Evolutionary conservation across 2,888 invertebrate genomes (phyloP), one percentile per base, ranked within the genome.

Genomic region (Maniola hyperantus): DNA sequence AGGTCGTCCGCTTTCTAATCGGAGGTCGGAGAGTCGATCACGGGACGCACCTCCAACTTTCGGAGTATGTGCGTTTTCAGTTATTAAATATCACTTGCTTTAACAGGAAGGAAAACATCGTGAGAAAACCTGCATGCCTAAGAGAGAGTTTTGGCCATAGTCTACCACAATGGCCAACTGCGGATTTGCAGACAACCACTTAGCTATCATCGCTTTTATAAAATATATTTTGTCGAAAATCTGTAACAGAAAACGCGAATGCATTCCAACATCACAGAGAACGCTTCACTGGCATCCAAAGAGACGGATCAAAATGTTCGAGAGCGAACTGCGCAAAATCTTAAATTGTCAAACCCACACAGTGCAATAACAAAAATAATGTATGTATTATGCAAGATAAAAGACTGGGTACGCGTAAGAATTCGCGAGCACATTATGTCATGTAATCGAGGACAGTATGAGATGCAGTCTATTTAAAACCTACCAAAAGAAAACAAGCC

Each of bases 311-410:
- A 57, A 15, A n/a, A 39, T 18, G 55, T 11, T 10, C 18, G 36
- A 18, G 55, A 55, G 36, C 11, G 36, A 54, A 54, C 15, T 54
- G 34, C 34, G 55, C 55, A 55, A 55, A 54, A 55, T 55, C 55
- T 55, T 55, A 55, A 36, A 55, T 55, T 55, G 55, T 18, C 55
- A 15, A 18, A 55, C 36, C 55, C 55, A 55, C 55, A 57, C 42
- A 57, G 13, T 11, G 42, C 10, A 11, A 39, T 39, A 39, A 39
- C 55, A 57, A n/a, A n/a, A n/a, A 42, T 57, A 42, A 57, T 20
- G 39, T 20, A 20, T 13, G 39, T 4, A 15, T 42, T 57, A 42
- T 13, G 42, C 20, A 42, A 57, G 20, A 42, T 13, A 57, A 10
- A 18, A 51, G 50, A 26, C 26, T 13, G 20, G 20, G 20, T 51